These are phyloP conservation scores for Pyrgilauda ruficollis DNA, from an alignment of 2,113 vertebrate species.

Conservation along the genomic window DNA sequence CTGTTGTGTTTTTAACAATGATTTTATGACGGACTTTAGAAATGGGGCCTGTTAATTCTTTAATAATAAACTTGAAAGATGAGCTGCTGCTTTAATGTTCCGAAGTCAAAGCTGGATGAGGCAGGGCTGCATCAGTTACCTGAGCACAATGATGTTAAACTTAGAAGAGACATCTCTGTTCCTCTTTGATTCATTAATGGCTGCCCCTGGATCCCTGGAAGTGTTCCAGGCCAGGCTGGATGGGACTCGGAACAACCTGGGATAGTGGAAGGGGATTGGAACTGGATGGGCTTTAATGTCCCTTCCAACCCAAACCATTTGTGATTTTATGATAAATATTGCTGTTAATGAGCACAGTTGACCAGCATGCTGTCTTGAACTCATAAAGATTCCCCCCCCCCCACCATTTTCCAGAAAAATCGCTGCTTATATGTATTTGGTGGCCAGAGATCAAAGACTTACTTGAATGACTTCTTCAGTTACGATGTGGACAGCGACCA, in stretches of 20 bases:
- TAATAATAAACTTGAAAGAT: not conserved
- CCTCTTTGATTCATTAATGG: not conserved
- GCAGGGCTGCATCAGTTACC: not conserved
- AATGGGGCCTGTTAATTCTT: not conserved
- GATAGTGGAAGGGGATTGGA: not conserved
- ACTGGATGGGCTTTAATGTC: not conserved
- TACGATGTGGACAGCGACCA: constrained; percentile 97
- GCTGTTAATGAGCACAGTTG: not conserved
- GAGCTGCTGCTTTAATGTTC: not conserved
- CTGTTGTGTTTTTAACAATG: not conserved
- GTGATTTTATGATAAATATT: not conserved
- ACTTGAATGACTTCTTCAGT: constrained; percentile 99
- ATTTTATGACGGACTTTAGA: not conserved
- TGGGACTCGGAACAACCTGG: rapidly evolving
- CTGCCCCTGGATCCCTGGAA: not conserved
- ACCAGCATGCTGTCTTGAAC: not conserved
- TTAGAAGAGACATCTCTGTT: not conserved
- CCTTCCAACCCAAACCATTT: not conserved
- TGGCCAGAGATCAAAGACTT: constrained; percentile 96
- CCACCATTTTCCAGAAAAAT: constrained; percentile 81
- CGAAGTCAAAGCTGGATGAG: not conserved
- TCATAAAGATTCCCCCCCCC: not conserved
- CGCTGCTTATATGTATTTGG: constrained; percentile 96
- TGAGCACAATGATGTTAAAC: not conserved
- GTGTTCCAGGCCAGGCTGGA: not conserved